Conservation (phyloP, 53 echinoderm and acorn worm genomes). For the Zoroaster sp. region DNA sequence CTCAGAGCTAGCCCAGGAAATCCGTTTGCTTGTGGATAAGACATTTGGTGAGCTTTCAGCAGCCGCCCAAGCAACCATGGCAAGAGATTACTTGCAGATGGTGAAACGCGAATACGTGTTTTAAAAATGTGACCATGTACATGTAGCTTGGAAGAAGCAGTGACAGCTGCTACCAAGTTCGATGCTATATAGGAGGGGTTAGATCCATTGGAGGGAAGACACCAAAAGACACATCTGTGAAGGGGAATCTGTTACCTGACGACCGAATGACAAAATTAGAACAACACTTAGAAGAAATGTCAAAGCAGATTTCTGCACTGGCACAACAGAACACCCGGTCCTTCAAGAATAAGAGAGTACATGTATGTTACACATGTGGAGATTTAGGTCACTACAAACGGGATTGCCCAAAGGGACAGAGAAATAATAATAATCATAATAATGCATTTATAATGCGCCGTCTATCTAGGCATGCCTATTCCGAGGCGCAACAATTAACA, state of each 20-base stretch:
- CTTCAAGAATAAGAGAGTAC: not conserved
- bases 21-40: constrained; percentile 8
- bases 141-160: not conserved
- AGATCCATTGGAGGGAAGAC: not conserved
- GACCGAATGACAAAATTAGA: not conserved
- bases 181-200: not conserved
- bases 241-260: not conserved
- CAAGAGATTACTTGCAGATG: not conserved
- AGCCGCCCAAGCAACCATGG: not conserved
- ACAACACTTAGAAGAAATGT: not conserved
- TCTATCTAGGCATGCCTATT: no score
- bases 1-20: not conserved
- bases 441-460: no score
- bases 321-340: not conserved
- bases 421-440: no score
- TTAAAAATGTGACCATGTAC: not conserved
- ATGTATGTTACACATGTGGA: not conserved
- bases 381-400: not conserved
- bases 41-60: not conserved
- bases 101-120: not conserved
- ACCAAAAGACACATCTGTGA: not conserved
- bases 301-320: not conserved
- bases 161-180: not conserved
- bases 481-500: no score
- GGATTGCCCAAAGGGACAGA: not conserved